Evolutionary conservation across 2,888 invertebrate species (phyloP).

Genomic region (Andrena minutula): DNA sequence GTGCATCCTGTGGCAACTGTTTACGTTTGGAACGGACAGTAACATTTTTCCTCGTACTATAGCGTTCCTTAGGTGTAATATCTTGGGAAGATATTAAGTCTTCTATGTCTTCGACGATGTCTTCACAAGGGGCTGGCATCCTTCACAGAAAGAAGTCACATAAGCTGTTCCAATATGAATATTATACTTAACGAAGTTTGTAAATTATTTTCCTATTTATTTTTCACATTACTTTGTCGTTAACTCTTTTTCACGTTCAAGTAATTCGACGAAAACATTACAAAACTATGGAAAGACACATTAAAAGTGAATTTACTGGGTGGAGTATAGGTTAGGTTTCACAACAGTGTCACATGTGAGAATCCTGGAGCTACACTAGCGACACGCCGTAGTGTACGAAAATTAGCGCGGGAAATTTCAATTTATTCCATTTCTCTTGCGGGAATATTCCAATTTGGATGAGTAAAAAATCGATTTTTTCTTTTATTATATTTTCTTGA

Average conservation of each 20-base stretch:
- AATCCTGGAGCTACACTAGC: neutral
- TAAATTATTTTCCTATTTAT: neutral
- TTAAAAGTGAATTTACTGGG: neutral
- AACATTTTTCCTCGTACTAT: slow-evolving; percentile 90
- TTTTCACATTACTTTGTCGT: neutral
- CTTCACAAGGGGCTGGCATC: slow-evolving; percentile 88
- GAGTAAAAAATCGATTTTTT: too few species aligned
- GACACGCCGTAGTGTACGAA: neutral
- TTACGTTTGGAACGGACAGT: slow-evolving; percentile 87
- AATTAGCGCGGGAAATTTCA: neutral
- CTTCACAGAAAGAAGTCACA: slow-evolving; percentile 17
- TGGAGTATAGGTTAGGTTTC: slow-evolving; percentile 22
- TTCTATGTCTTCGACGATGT: slow-evolving; percentile 93
- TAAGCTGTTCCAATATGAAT: neutral
- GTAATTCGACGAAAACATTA: neutral
- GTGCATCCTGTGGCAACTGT: slow-evolving; percentile 69
- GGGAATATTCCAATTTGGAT: too few species aligned
- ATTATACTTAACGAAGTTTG: neutral
- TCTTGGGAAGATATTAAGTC: slow-evolving; percentile 93
- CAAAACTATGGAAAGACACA: neutral
- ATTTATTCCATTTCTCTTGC: too few species aligned
- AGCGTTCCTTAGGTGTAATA: slow-evolving; percentile 92
- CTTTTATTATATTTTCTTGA: too few species aligned
- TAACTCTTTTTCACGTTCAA: neutral
- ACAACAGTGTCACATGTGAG: neutral